Evolutionary conservation across 2,113 vertebrate species (phyloP), one percentile per base, ranked within the genome.

Genomic region (Percina caprodes): DNA sequence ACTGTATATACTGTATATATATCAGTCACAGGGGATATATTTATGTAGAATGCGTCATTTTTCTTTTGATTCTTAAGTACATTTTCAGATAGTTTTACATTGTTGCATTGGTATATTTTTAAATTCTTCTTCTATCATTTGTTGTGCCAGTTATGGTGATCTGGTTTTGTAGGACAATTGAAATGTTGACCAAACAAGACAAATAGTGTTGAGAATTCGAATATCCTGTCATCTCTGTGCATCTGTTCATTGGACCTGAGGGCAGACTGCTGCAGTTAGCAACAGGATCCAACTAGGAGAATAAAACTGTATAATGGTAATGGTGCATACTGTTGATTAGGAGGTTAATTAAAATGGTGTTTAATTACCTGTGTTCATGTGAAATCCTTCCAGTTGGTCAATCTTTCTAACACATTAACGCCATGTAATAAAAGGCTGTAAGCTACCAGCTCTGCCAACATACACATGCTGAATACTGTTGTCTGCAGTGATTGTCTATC

Each of bases 351-450:
- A 35, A 77, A 83, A 63, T 12, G 12, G 26, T 51, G 45, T 70
- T 67, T 77, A 74, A 80, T 86, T 66, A 79, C 77, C 67, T 82
- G 54, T 70, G 61, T 80, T 86, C 55, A 61, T 79, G 54, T 79
- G 60, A 59, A 69, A 87, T 82, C 65, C 30, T 69, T 82, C 30
- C 72, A 52, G 56, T 82, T 42, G 46, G 23, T 72, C 52, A 58
- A 21, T 60, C 65, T 51, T 71, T 55, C n/a, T 14, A 54, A 30
- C 35, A 35, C 30, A 24, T 66, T 69, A 76, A 74, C 74, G 35
- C 59, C 85, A 79, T 59, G 65, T 71, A 69, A 80, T 80, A 60
- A 77, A 83, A 86, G 68, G 49, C 39, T 80, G 35, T 11, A 14
- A 51, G 46, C 71, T 26, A 54, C 52, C 75, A 74, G 24, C 61